Base-by-base conservation (phyloP, 2,797 vertebrate genomes). In the Sphaeramia orbicularis region DNA sequence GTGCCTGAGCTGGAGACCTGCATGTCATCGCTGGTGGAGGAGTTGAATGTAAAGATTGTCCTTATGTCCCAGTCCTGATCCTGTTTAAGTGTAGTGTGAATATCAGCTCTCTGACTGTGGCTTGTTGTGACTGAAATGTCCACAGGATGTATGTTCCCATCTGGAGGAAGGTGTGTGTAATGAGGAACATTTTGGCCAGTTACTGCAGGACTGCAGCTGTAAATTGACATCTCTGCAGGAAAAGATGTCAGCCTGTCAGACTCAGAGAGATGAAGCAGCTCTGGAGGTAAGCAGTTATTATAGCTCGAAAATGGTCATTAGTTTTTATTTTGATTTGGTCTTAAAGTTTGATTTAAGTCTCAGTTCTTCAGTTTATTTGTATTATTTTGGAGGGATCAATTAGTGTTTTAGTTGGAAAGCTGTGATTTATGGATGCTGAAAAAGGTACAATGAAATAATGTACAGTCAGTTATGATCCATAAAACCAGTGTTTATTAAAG, bases 201-300 rank as follows among this genome's bases (percentile, higher is more conserved):
- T 78, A 38, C 65, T 86, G 49, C 79, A 73, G 66, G 60, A 58
- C 49, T 81, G 80, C 66, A 53, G 24, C 40, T 49, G 47, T 15
- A 83, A 68, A 71, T 36, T 88, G 75, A 78, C 68, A 44, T 74
- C 82, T 53, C 69, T 87, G 61, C 80, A 78, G 65, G 75, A 82
- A 11, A 76, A 38, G 54, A 43, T 80, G 65, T 78, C 73, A 47
- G 43, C 30, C 44, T 68, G 69, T 70, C 65, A 74, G 49, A 30
- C 44, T 18, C 66, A 37, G 52, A 64, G 56, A 24, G 79, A 74
- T 51, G 45, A 78, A 37, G 10, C 60, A 40, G 42, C 71, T 64
- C 55, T 76, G 61, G 51, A 85, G 84, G 86, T 91, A 43, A 10
- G 7, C 18, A 10, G 30, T 32, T 32, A 30, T 30, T 30, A 32